Evolutionary conservation across 2,797 vertebrate species (phyloP), one percentile per base, ranked within the genome.

Genomic region (Pampus argenteus): DNA sequence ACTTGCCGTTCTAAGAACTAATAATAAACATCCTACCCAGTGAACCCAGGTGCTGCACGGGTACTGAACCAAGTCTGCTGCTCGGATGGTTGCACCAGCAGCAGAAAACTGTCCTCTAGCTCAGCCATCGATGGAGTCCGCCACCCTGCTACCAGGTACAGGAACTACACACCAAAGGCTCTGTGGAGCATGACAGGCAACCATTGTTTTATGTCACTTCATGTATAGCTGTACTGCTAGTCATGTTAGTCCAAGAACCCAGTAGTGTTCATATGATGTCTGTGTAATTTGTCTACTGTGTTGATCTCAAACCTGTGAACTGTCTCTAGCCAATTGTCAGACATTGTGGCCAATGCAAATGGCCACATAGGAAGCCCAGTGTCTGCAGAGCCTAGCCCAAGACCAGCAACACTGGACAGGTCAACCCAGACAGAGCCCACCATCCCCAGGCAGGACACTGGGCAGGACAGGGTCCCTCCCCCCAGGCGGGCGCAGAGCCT

Each of bases 341-440:
- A 87, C 69, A 49, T 67, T 65, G 82, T 88, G 80, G 86, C 68
- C 89, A 74, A 83, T 47, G 79, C 88, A 18, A 93, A 93, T 40
- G 91, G 92, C 72, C 85, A 82, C 74, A 78, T 61, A 66, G 81
- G 66, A 78, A 54, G 67, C 31, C 80, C 78, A 28, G 45, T 48
- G 49, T 78, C 86, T 31, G 66, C 29, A 22, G 72, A 78, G n/a
- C 75, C 62, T 18, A 66, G 48, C 38, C 65, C 74, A 57, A 81
- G 75, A 77, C 36, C 79, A 15, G 48, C 73, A 45, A 86, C 89
- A 40, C 44, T 62, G 64, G 93, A 95, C 78, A 87, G 73, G 76
- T 92, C 86, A 3, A 94, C 93, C 50, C 95, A 95, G 86, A 95
- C 95, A 1, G 94, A 94, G 26, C 42, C 75, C 11, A 42, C 62